These are phyloP conservation scores for Carettochelys insculpta DNA, from an alignment of 2,113 vertebrate genomes.

Conservation along the genomic window DNA sequence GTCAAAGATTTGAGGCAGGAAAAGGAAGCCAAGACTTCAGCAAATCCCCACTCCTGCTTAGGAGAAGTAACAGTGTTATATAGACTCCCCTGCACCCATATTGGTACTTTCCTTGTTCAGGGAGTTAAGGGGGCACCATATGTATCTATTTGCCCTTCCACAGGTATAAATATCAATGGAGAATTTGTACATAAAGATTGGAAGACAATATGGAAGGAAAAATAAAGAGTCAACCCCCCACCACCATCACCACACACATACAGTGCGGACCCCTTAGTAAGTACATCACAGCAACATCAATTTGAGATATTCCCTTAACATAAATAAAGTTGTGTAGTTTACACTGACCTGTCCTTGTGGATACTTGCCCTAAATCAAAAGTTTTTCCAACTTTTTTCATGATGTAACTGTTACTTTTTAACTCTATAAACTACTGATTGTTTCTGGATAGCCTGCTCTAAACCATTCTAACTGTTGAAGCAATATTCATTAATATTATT, in stretches of 20 bases:
- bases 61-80: rapidly evolving
- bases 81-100: background rate
- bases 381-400: background rate
- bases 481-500: background rate
- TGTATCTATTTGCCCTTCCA: background rate
- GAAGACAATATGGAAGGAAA: background rate
- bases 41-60: rapidly evolving
- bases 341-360: too few relatives aligned
- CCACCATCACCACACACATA: too few relatives aligned
- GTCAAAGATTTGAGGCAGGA: background rate
- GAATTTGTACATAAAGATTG: background rate
- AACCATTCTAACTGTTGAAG: background rate
- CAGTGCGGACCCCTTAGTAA: too few relatives aligned
- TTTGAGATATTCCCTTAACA: too few relatives aligned
- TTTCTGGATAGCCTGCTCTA: background rate
- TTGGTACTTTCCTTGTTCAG: background rate
- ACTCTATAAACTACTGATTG: background rate
- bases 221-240: too few relatives aligned
- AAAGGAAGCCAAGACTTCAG: background rate
- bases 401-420: rapidly evolving
- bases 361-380: background rate
- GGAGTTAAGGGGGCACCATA: background rate
- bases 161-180: background rate
- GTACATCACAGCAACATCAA: too few relatives aligned
- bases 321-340: too few relatives aligned